Evolutionary conservation across 30 jellyfish, hydroid and myxozoan species (phyloP), one percentile per base, ranked within the genome.

Genomic region (Mastigias papua): DNA sequence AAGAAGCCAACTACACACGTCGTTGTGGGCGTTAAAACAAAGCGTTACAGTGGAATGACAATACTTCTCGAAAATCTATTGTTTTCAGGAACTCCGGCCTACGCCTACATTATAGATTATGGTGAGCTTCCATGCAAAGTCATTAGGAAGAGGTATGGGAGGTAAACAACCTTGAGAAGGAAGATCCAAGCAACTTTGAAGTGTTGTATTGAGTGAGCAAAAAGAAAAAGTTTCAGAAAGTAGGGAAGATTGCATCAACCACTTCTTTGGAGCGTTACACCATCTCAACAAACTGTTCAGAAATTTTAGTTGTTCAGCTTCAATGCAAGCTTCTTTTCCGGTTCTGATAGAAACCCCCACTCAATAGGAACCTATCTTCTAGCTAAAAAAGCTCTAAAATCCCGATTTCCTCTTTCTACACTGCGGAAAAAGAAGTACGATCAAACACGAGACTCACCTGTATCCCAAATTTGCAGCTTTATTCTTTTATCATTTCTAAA

Each of bases 381-480:
- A 5, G 67, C 67, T 54, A 54, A 3, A 54, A 5, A 25, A 54
- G 3, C 17, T 6, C 17, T 19, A 46, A 46, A 46, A 46, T 46
- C 0, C 13, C 7, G 13, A 42, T 15, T 42, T 42, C 54, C 7
- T 15, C 13, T 4, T 42, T 42, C 0, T 4, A 42, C 13, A 4
- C 54, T 42, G 13, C 54, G 13, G 54, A 42, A 15, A 8, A 42
- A 8, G 7, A 54, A 54, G 20, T 10, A 16, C 20, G 17, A 21
- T 21, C 9, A 33, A 73, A 73, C n/a, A 73, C 48, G 22, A 21
- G 46, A 37, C 98, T 61, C 35, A 93, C 99, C 99, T 73, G 99
- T 94, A 82, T 94, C 99, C 99, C 99, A 94, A 34, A 94, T 94
- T 69, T 94, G 99, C 87, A 94, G 97, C 73, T 94, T 94, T 85